Conservation (phyloP, 2,888 invertebrate species). For the Actias luna region DNA sequence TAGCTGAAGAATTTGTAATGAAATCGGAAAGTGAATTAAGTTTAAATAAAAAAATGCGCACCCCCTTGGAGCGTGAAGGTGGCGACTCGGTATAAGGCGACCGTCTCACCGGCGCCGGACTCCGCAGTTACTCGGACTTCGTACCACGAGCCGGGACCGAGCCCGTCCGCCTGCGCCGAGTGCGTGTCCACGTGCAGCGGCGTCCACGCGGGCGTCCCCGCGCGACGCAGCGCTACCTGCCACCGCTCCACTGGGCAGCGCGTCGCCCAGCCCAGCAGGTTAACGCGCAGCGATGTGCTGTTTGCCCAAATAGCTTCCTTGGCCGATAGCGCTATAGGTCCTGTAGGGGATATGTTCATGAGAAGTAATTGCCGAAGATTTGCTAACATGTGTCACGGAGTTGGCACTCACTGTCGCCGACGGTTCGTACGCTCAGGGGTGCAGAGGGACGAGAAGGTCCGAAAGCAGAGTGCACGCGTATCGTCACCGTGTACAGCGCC, state of each 20-base stretch:
- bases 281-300: conserved; percentile 85
- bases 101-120: conserved; percentile 78
- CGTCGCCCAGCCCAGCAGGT: conserved; percentile 87
- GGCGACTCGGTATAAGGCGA: conserved; percentile 79
- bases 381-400: neutral
- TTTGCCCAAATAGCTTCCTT: conserved; percentile 86
- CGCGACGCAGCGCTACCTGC: conserved; percentile 77
- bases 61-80: conserved; percentile 77
- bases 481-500: conserved; percentile 84
- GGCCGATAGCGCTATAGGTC: conserved; percentile 83
- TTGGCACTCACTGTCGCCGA: conserved; percentile 67
- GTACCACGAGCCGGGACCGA: conserved; percentile 81
- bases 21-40: neutral
- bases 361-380: conserved; percentile 22
- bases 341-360: conserved; percentile 41
- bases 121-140: conserved; percentile 79
- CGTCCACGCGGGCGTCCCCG: conserved; percentile 38
- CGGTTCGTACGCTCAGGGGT: conserved; percentile 75
- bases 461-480: conserved; percentile 85
- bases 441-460: conserved; percentile 85
- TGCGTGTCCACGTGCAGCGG: conserved; percentile 38
- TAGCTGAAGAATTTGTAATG: too few relatives aligned
- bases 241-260: conserved; percentile 86
- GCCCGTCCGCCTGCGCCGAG: conserved; percentile 61
- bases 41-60: conserved; percentile 37